Percentiles rank a stretch among this genome's conserved stretches.
Evolutionary conservation across 2,888 invertebrate species (phyloP).

Genomic region (Ariolimax columbianus): DNA sequence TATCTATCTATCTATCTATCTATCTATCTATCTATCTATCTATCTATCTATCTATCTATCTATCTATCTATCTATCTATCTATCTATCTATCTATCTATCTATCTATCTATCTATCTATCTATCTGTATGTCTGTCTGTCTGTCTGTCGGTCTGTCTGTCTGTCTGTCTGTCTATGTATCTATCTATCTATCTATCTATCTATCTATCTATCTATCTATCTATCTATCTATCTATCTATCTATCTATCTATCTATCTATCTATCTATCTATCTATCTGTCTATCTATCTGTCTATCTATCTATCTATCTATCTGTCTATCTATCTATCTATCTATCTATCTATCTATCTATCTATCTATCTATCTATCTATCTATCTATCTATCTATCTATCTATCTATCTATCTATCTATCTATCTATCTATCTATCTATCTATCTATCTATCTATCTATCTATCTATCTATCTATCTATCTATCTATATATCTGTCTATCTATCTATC

Average conservation of each 20-base stretch:
- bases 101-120: no score
- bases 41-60: no score
- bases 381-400: background rate
- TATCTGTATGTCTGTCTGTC: no score
- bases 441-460: background rate
- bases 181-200: background rate
- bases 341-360: background rate
- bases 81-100: background rate
- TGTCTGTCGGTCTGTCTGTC: no score
- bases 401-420: background rate
- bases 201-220: background rate
- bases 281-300: no score
- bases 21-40: background rate
- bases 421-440: background rate
- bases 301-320: no score
- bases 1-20: background rate
- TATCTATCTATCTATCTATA: no score
- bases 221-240: background rate
- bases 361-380: background rate
- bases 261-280: no score
- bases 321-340: background rate
- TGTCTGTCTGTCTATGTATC: background rate
- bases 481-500: no score
- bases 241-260: background rate
- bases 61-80: no score